Evolutionary conservation across 2,113 vertebrate species (phyloP).

Genomic region (Rana temporaria): DNA sequence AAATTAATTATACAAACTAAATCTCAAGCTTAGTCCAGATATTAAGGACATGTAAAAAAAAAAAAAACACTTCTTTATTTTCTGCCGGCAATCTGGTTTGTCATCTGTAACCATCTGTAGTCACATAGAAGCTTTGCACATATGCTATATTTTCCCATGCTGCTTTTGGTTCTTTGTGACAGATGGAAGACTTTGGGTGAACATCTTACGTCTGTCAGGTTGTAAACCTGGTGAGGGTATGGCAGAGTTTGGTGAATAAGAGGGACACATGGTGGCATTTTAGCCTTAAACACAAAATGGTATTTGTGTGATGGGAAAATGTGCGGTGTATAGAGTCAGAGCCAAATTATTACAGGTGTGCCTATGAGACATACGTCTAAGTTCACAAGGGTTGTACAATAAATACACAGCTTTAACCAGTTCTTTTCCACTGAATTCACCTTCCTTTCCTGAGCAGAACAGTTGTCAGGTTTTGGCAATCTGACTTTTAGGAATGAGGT

Average conservation of each 20-base stretch:
- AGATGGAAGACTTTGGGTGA: constrained; percentile 38
- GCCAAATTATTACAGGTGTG: not conserved
- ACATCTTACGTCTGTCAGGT: constrained; percentile 38
- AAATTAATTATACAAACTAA: constrained; percentile 5
- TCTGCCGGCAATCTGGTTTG: constrained; percentile 18
- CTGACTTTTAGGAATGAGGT: too few relatives aligned
- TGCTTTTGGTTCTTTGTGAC: constrained; percentile 38
- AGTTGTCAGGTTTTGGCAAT: too few relatives aligned
- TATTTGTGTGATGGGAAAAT: not conserved
- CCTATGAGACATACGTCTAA: not conserved
- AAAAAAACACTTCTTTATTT: not conserved
- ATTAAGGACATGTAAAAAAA: constrained; percentile 12
- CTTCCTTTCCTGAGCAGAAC: too few relatives aligned
- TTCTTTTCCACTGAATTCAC: too few relatives aligned
- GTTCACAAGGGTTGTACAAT: too few relatives aligned
- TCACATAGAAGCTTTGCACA: constrained; percentile 30
- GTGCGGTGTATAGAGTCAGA: not conserved
- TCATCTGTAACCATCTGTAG: constrained; percentile 20
- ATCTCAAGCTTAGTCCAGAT: not conserved
- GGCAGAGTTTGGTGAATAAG: constrained; percentile 41
- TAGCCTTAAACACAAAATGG: not conserved
- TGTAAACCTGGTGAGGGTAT: constrained; percentile 38
- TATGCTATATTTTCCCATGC: constrained; percentile 28
- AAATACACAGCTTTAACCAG: too few relatives aligned
- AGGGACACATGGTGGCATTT: constrained; percentile 39